phyloP scores from a whole-genome alignment of 2,888 invertebrate species.

The Harmothoe impar region DNA sequence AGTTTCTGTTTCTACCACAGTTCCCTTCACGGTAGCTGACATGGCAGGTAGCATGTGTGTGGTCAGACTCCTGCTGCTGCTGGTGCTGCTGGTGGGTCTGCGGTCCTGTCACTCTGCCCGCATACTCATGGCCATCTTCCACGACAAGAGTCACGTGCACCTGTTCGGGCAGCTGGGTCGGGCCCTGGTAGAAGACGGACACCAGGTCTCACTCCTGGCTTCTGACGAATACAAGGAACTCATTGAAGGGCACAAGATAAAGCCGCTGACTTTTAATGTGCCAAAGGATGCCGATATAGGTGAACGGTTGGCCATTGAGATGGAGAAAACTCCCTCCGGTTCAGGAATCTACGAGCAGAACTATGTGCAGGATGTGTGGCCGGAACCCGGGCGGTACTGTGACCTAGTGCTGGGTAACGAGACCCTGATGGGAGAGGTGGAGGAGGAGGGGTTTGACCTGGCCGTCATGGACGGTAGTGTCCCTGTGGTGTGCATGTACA shows the following conservation, averaged over 20 bases:
- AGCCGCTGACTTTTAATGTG: too few species aligned
- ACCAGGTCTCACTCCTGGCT: not conserved
- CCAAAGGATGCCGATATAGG: too few species aligned
- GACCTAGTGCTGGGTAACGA: not conserved
- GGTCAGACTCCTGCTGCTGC: not conserved
- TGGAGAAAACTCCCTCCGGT: not conserved
- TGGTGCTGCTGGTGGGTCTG: constrained; percentile 12
- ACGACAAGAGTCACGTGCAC: not conserved
- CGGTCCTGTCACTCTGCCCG: not conserved
- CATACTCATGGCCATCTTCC: not conserved
- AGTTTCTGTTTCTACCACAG: too few species aligned
- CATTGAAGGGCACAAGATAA: not conserved
- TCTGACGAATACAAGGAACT: not conserved
- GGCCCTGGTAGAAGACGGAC: not conserved
- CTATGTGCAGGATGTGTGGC: not conserved
- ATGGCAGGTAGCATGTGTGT: too few species aligned
- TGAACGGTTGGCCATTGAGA: not conserved
- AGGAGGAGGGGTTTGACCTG: constrained; percentile 32
- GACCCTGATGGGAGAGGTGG: constrained; percentile 12
- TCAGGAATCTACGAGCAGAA: not conserved
- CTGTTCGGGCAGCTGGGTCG: not conserved
- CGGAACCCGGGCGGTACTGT: not conserved
- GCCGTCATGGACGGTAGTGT: not conserved
- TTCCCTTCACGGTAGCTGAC: too few species aligned
- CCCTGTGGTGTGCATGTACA: not conserved